Percentiles rank a stretch among this genome's conserved stretches.
Conservation (phyloP, 2,113 vertebrate species). For the Prochilodus magdalenae region DNA sequence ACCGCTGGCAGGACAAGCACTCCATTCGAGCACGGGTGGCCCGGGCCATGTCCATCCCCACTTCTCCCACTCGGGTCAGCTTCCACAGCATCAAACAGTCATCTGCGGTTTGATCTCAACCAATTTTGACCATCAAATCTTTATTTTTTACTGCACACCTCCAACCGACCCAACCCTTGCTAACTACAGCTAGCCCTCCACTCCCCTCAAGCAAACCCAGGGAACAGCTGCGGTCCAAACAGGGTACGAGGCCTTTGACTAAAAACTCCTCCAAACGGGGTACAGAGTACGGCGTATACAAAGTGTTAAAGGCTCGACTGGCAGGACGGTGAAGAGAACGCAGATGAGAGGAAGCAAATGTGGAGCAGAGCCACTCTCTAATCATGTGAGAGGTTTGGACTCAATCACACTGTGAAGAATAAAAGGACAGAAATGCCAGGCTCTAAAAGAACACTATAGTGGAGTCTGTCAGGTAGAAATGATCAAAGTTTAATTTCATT, state of each 20-base stretch:
- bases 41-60: slow-evolving; percentile 96
- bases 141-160: slow-evolving; percentile 13
- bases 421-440: slow-evolving; percentile 11
- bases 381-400: background rate
- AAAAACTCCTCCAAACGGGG: background rate
- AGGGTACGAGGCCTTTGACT: slow-evolving; percentile 45
- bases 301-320: slow-evolving; percentile 5
- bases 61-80: slow-evolving; percentile 92
- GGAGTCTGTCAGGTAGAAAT: slow-evolving; percentile 20
- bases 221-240: slow-evolving; percentile 54
- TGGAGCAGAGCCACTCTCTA: background rate
- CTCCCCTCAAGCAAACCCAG: slow-evolving; percentile 43
- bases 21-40: slow-evolving; percentile 88
- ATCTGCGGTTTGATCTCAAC: slow-evolving; percentile 51
- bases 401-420: slow-evolving; percentile 10
- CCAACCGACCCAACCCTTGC: background rate
- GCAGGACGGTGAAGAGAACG: background rate
- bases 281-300: background rate
- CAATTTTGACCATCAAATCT: background rate
- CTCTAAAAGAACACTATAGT: background rate
- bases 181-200: slow-evolving; percentile 18
- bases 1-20: slow-evolving; percentile 96
- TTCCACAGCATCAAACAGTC: slow-evolving; percentile 99
- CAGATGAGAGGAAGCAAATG: background rate
- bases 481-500: slow-evolving; percentile 24